These are phyloP conservation scores for Gymnarchus niloticus DNA, from an alignment of 2,113 vertebrate species.

Conservation along the genomic window DNA sequence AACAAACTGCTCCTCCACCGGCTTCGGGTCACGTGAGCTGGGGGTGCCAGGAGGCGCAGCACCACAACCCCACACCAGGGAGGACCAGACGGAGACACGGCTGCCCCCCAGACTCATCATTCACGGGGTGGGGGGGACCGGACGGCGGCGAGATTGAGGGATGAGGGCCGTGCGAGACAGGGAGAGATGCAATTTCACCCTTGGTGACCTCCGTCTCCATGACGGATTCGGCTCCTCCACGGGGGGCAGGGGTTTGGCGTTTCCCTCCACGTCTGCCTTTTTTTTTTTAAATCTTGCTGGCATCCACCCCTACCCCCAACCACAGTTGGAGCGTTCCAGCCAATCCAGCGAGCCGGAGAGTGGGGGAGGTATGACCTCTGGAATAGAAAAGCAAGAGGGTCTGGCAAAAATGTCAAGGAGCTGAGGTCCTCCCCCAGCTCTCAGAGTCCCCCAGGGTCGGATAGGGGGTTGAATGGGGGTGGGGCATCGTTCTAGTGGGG, in stretches of 20 bases:
- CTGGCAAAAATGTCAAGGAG: conserved; percentile 4
- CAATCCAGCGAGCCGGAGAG: not conserved
- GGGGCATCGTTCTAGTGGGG: not conserved
- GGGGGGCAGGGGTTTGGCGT: conserved; percentile 6
- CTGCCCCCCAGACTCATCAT: not conserved
- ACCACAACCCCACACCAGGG: not conserved
- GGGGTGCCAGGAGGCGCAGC: not conserved
- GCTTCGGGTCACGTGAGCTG: not conserved
- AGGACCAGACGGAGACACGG: not conserved
- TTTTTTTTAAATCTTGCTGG: not conserved
- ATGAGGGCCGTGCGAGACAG: not conserved
- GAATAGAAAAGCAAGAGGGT: conserved; percentile 1
- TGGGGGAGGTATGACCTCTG: not conserved
- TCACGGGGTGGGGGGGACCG: not conserved
- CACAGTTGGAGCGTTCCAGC: not conserved
- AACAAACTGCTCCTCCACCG: not conserved
- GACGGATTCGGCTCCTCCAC: conserved; percentile 4
- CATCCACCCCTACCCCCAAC: not conserved
- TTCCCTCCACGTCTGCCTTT: not conserved
- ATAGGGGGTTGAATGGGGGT: not conserved
- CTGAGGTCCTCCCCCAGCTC: not conserved
- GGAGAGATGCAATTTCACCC: conserved; percentile 20
- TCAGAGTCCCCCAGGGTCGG: not conserved
- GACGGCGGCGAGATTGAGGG: not conserved
- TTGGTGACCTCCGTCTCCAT: conserved; percentile 13